Evolutionary conservation across 2,888 invertebrate genomes (phyloP), one percentile per base, ranked within the genome.

Genomic region (Calameuta idolon): DNA sequence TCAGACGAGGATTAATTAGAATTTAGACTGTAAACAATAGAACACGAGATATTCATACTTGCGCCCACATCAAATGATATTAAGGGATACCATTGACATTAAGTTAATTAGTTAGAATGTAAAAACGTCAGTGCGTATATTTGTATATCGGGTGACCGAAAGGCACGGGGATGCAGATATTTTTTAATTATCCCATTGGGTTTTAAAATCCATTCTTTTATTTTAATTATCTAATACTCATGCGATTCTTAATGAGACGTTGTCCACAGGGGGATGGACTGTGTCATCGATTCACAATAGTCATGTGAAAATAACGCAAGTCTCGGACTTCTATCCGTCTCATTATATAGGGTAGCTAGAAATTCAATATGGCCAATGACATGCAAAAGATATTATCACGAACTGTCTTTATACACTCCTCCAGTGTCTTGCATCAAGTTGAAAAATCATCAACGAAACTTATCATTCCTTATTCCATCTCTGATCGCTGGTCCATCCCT

Each of bases 161-260:
- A 15, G 33, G 30, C 30, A 33, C 30, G 12, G 11, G 69, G 31
- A 15, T 71, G 15, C 69, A 69, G 69, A 30, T 69, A 69, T 30
- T 77, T 77, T 75, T 74, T 77, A 77, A 74, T 76, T 37, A 68
- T 75, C 40, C 9, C 76, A 75, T 31, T 69, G 33, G 33, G 15
- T 35, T 35, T 77, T 80, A 80, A 80, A 81, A 80, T 85, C 84
- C 85, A 86, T 86, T 55, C 4, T 55, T 88, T 87, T 79, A 78
- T 87, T 86, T 81, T 81, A 85, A 84, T 77, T 80, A 23, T 85
- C 81, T 84, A 88, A 88, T 87, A 88, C 87, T 88, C 86, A 82
- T 83, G 31, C 40, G 34, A 79, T 82, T 81, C 81, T 84, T 84
- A 84, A 71, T 12, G 5, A 55, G 40, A 55, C 40, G 5, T 55